These are phyloP conservation scores for Tetraneura akinire DNA, from an alignment of 1,140 invertebrate genomes.

Conservation along the genomic window DNA sequence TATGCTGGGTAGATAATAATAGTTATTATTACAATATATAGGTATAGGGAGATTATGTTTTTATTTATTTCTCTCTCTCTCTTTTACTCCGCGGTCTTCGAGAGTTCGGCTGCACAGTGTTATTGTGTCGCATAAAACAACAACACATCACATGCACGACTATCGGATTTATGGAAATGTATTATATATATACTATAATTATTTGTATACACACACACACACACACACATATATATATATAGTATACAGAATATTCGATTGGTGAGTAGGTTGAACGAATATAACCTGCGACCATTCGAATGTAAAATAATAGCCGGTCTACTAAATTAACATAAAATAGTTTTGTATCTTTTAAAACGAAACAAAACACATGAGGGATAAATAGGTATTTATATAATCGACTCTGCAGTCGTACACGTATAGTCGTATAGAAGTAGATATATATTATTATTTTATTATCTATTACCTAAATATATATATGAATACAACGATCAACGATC, in stretches of 20 bases:
- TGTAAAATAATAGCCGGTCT: constrained; percentile 45
- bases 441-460: not conserved
- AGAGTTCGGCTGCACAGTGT: not conserved
- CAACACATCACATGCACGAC: not conserved
- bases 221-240: no score
- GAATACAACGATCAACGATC: not conserved
- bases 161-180: constrained; percentile 46
- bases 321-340: constrained; percentile 44
- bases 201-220: not conserved
- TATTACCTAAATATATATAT: not conserved
- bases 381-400: constrained; percentile 7
- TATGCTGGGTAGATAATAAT: constrained; percentile 28
- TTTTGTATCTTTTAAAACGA: constrained; percentile 28
- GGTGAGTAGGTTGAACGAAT: constrained; percentile 40
- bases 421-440: no score
- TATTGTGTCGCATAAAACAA: constrained; percentile 45
- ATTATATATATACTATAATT: constrained; percentile 44
- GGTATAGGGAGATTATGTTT: not conserved
- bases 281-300: constrained; percentile 43
- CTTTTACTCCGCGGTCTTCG: not conserved
- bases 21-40: no score
- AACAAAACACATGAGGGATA: constrained; percentile 7
- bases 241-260: constrained; percentile 27
- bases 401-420: no score
- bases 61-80: not conserved